Percentiles rank a stretch among this genome's conserved stretches.
These are phyloP conservation scores for Neopelma chrysocephalum DNA, from an alignment of 2,797 vertebrate species.

Conservation along the genomic window DNA sequence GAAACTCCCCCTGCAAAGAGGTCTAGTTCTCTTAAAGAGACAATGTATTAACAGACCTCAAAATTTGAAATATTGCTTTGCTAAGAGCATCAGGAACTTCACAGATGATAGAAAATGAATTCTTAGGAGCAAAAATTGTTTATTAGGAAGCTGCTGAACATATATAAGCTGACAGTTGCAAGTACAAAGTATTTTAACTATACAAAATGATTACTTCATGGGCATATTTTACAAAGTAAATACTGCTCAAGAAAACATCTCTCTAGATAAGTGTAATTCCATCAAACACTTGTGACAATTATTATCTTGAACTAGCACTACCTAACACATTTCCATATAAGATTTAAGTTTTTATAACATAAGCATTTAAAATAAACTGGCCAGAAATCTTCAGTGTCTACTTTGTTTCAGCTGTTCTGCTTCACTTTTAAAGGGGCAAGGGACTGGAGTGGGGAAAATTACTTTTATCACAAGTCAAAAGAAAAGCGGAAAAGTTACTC, in stretches of 20 bases:
- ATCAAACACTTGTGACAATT: not conserved
- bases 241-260: not conserved
- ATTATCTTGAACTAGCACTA: not conserved
- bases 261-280: not conserved
- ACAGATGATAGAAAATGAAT: not conserved
- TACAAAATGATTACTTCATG: not conserved
- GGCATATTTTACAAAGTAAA: not conserved
- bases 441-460: not conserved
- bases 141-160: not conserved
- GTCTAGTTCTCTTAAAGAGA: not conserved
- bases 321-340: not conserved
- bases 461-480: not conserved
- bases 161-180: not conserved
- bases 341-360: not conserved
- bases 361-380: not conserved
- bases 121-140: not conserved
- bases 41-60: not conserved
- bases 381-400: not conserved
- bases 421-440: not conserved
- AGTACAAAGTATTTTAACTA: not conserved
- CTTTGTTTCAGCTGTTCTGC: not conserved
- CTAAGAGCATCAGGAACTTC: not conserved
- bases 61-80: not conserved
- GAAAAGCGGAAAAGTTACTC: not conserved
- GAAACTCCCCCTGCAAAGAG: not conserved